These are phyloP conservation scores for Catocala sponsa DNA, from an alignment of 2,888 invertebrate genomes.

Conservation along the genomic window DNA sequence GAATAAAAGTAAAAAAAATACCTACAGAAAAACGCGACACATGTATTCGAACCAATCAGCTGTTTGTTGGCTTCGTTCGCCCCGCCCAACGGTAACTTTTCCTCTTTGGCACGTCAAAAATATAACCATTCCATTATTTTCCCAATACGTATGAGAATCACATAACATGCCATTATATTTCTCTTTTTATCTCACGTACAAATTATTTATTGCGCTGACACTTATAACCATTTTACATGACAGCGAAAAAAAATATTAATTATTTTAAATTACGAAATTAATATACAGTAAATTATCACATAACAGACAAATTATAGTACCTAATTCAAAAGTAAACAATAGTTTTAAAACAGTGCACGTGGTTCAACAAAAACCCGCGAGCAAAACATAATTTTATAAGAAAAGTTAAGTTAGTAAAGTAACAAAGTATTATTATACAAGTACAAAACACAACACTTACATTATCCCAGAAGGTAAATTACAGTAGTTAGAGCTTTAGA, in stretches of 20 bases:
- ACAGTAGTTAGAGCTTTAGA: constrained; percentile 66
- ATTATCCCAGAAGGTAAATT: constrained; percentile 70
- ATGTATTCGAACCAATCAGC: constrained; percentile 83
- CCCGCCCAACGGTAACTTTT: constrained; percentile 82
- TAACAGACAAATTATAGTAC: background rate
- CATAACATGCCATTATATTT: constrained; percentile 18
- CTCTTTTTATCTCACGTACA: constrained; percentile 18
- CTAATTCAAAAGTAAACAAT: background rate
- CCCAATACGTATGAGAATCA: constrained; percentile 49
- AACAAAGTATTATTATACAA: constrained; percentile 4
- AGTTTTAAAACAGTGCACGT: background rate
- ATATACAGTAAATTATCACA: background rate
- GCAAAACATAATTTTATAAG: background rate
- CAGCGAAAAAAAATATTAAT: background rate
- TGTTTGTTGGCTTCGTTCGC: constrained; percentile 76
- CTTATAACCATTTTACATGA: too few species aligned
- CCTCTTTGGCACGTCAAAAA: constrained; percentile 80
- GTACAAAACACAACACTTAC: constrained; percentile 66
- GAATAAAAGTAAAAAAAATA: constrained; percentile 70
- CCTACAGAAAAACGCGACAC: constrained; percentile 84
- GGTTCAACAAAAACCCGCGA: background rate
- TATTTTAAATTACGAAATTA: background rate
- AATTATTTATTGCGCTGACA: background rate
- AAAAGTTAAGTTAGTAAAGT: constrained; percentile 15
- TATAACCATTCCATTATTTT: constrained; percentile 68